Evolutionary conservation across 2,888 invertebrate genomes (phyloP).

Genomic region (Cephus sareptanus): DNA sequence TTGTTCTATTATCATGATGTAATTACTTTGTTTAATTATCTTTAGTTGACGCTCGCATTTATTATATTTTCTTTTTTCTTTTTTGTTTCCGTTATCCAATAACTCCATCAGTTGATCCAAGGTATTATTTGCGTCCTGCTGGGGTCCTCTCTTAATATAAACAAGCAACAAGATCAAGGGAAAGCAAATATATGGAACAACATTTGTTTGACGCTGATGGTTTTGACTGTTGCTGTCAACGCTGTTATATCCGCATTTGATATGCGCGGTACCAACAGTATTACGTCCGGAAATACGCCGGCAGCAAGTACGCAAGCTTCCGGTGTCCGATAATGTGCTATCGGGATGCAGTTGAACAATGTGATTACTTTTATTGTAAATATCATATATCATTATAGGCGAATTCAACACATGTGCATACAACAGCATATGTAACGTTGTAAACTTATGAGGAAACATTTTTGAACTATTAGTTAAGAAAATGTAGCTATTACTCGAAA

Average conservation of each 20-base stretch:
- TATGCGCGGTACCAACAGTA: constrained; percentile 46
- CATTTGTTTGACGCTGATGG: constrained; percentile 70
- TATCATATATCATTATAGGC: neutral
- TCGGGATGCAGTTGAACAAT: neutral
- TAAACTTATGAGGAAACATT: too few species aligned
- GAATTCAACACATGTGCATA: too few species aligned
- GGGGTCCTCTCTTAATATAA: constrained; percentile 73
- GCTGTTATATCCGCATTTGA: constrained; percentile 74
- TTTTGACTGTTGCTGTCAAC: constrained; percentile 72
- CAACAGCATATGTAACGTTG: too few species aligned
- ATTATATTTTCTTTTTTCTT: constrained; percentile 19
- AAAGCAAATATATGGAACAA: constrained; percentile 74
- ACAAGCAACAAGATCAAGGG: constrained; percentile 71
- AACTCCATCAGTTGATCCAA: constrained; percentile 66
- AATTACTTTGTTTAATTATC: constrained; percentile 37
- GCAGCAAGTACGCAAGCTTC: constrained; percentile 11
- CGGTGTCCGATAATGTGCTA: constrained; percentile 16
- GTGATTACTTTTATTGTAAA: neutral
- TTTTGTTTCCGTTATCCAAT: constrained; percentile 17
- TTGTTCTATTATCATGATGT: constrained; percentile 29
- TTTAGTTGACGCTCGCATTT: constrained; percentile 26
- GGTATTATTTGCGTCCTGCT: constrained; percentile 72
- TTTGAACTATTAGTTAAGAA: too few species aligned
- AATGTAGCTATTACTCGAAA: too few species aligned
- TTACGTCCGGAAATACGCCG: neutral